Base-by-base conservation (phyloP, 2,797 vertebrate genomes). In the Pachyuromys duprasi region DNA sequence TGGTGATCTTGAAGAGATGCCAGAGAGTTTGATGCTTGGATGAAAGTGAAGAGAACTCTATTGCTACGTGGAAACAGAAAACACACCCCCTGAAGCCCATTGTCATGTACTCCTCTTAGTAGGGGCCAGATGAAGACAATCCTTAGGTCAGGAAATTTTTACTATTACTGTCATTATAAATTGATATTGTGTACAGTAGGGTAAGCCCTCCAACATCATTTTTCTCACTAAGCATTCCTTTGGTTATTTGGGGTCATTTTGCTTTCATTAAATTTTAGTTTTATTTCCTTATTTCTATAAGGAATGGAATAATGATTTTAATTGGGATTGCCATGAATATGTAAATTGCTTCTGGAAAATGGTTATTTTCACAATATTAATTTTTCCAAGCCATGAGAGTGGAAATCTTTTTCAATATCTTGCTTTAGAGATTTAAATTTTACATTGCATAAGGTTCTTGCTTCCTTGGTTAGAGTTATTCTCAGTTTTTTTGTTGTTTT, bases 71-170 rank as follows among this genome's bases (percentile, higher is more conserved):
- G 60, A 45, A 9, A 63, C 90, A n/a, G 42, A 80, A 49, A 62
- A 95, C 76, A 89, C 15, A 39, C n/a, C 69, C 9, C 69, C 20
- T 39, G 65, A 79, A 18, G 5, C 9, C 36, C 79, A 15, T n/a
- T 55, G 65, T 45, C 62, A 26, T 76, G 76, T 60, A 84, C 57
- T 80, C 13, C 22, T 88, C 49, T 93, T 42, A 70, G 53, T 36
- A 60, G 86, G 3, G n/a, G 22, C 14, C 2, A 2, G 39, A 65
- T 70, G 72, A 80, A 92, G 53, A 84, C 28, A 79, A 75, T 53
- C 60, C 67, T 78, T 95, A 83, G 33, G 42, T 78, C 72, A 89
- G 33, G 24, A 95, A 90, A 86, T 60, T 72, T 75, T 60, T 57
- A 33, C 45, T 78, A 5, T 53, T 53, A 53, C 17, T 78, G 28